These are phyloP conservation scores for Disparrhopalites patrizii DNA, from an alignment of 2,888 invertebrate species.

Conservation along the genomic window DNA sequence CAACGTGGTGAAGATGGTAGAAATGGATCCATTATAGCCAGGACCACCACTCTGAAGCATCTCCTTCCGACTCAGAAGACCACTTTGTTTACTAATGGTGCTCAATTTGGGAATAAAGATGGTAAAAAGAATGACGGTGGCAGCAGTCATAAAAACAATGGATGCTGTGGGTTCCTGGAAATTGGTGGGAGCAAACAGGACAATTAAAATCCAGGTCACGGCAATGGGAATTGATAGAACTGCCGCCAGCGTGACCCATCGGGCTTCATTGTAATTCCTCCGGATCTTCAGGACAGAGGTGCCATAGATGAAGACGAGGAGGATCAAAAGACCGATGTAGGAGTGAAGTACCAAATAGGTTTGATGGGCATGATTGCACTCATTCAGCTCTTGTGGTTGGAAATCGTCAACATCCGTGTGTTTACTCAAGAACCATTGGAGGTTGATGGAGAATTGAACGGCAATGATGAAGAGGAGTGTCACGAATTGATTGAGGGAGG, in stretches of 20 bases:
- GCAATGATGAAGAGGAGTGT: constrained; percentile 50
- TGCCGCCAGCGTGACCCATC: constrained; percentile 50
- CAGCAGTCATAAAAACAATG: constrained; percentile 49
- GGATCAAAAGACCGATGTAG: constrained; percentile 49
- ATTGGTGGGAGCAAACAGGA: constrained; percentile 44
- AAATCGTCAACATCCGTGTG: constrained; percentile 30
- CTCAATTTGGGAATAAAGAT: constrained; percentile 51
- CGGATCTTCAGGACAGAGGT: constrained; percentile 50
- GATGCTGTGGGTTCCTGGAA: constrained; percentile 50
- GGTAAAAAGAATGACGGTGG: constrained; percentile 50
- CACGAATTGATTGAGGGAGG: constrained; percentile 50
- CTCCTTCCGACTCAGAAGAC: constrained; percentile 48
- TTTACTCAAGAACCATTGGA: constrained; percentile 50
- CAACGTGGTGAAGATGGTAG: constrained; percentile 49
- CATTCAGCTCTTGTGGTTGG: constrained; percentile 31
- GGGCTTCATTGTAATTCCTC: constrained; percentile 51
- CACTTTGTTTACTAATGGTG: constrained; percentile 50
- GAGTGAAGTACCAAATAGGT: constrained; percentile 50
- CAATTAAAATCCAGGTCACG: constrained; percentile 48
- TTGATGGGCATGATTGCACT: constrained; percentile 48
- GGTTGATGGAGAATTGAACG: constrained; percentile 50
- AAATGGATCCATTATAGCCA: constrained; percentile 48
- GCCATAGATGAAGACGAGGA: constrained; percentile 50
- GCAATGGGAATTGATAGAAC: constrained; percentile 49
- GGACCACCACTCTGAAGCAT: constrained; percentile 48